Base-by-base conservation (phyloP, 2,113 vertebrate genomes). In the Origma solitaria region DNA sequence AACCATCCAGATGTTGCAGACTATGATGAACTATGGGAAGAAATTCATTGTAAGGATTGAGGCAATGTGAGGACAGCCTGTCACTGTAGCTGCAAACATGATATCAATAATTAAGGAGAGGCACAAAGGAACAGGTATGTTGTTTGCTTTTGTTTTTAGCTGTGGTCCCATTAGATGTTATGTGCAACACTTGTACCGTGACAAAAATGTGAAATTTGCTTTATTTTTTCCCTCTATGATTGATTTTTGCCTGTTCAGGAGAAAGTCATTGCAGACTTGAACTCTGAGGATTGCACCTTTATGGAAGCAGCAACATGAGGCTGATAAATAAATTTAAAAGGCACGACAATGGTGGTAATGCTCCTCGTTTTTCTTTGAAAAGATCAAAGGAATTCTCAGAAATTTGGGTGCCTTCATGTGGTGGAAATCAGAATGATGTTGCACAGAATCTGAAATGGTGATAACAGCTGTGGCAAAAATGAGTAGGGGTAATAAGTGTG, bases 161-260 rank as follows among this genome's bases (percentile, higher is more conserved):
- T 88, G 30, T 82, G 57, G 5, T 58, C 6, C 49, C 31, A 20
- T 60, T 47, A 60, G 57, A 49, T 31, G 18, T 44, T 25, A n/a
- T 4, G 4, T 82, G n/a, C 28, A 80, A 60, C 57, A 9, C 13
- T 65, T 27, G 9, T n/a, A 27, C 30, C 56, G 6, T 51, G 27
- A 49, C 53, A 42, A 23, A 64, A 27, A 23, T 37, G 28, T 77
- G 50, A 88, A 70, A 77, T 77, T 60, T 64, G 15, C 27, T 4
- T 0, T 30, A 2, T 23, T 71, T 70, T 53, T 5, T 0, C 4
- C 16, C 27, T 19, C 5, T 0, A 0, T 30, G 15, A 23, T 47
- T 65, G 27, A 30, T 88, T 93, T 68, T 84, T 79, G 18, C 35
- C 20, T 68, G 1, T 62, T 68, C 11, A 13, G 16, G 31, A 62